Evolutionary conservation across 2,888 invertebrate species (phyloP).

Genomic region (Labia minor): DNA sequence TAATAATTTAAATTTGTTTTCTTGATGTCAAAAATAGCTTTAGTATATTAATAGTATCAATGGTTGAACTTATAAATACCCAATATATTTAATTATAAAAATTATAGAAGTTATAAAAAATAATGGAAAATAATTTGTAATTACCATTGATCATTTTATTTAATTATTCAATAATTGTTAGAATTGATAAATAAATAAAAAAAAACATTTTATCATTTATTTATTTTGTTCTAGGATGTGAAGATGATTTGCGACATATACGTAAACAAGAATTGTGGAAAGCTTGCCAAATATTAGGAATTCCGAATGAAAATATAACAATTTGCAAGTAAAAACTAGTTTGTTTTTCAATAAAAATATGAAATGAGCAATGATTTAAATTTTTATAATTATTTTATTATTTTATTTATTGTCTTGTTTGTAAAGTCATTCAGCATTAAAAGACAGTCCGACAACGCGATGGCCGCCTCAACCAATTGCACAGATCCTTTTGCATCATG

Average conservation of each 20-base stretch:
- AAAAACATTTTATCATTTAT: conserved; percentile 14
- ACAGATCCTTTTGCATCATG: conserved; percentile 49
- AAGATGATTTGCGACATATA: conserved; percentile 48
- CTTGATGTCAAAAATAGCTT: no score
- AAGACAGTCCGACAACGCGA: conserved; percentile 61
- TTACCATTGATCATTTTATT: no score
- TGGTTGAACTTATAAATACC: no score
- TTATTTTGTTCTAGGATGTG: conserved; percentile 46
- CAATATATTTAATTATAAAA: no score
- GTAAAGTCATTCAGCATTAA: conserved; percentile 36
- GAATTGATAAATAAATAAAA: conserved; percentile 14
- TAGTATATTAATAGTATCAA: no score
- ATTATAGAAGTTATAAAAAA: no score
- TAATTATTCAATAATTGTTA: not conserved
- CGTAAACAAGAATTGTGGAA: conserved; percentile 71
- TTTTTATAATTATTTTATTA: no score
- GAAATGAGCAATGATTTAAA: no score
- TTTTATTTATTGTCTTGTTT: no score
- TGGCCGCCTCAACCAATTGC: conserved; percentile 63
- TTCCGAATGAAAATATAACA: conserved; percentile 64
- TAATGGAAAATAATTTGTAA: no score
- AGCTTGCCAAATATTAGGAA: conserved; percentile 69
- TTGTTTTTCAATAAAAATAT: not conserved
- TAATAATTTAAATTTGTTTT: no score
- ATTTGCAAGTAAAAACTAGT: conserved; percentile 38